Evolutionary conservation across 2,113 vertebrate species (phyloP), one percentile per base, ranked within the genome.

Genomic region (Petrocephalus zakoni): DNA sequence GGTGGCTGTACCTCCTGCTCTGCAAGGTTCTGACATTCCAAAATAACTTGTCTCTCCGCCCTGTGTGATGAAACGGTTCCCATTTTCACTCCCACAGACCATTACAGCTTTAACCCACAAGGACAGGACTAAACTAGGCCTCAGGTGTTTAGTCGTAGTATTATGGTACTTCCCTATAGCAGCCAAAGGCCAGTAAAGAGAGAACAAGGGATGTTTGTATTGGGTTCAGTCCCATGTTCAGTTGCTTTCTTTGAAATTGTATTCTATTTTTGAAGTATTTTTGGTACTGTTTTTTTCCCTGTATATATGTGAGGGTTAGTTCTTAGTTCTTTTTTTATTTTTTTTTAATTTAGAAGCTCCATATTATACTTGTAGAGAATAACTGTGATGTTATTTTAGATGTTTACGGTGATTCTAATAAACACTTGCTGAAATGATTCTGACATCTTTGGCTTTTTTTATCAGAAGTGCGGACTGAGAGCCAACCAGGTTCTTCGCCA

Each of bases 381-480:
- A 83, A 82, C 72, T 89, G 89, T 89, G 85, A 87, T 89, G 89
- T 87, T 94, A 94, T 94, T 93, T 90, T 96, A 97, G 95, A 94
- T 97, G 96, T 97, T 96, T 94, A 96, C 94, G 93, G 95, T 93
- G 94, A 94, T 89, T 95, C 95, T 90, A 97, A 97, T 97, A 97
- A 97, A 97, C 93, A 93, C 95, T 97, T 96, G 94, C 95, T 94
- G 95, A 97, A 97, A 94, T 94, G 94, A 96, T 94, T 94, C 94
- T 91, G 96, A 96, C 93, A 96, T 96, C 95, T 95, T 96, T 95
- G 96, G 94, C 81, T 89, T 94, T 72, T 96, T 95, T 96, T 97
- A n/a, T 61, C 8, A 95, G 95, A 94, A 93, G 29, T 47, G 9
- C 68, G 5, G 25, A 87, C 61, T 52, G 37, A 64, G 68, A 34